Base-by-base conservation (phyloP, 2,113 vertebrate species). In the Nymphicus hollandicus region DNA sequence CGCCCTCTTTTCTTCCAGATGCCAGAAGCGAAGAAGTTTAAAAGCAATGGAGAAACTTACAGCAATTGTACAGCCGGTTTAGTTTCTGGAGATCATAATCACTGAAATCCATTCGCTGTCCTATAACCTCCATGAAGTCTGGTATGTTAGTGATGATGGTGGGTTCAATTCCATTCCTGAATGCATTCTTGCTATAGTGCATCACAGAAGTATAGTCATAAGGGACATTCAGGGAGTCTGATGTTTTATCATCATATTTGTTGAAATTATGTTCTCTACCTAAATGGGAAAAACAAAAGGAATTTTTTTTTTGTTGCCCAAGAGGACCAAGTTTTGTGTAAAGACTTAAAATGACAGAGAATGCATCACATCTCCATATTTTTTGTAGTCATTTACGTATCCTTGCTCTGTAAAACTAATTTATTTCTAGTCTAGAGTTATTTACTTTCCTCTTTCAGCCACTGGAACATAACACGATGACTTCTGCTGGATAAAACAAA, bases 101-200 rank as follows among this genome's bases (percentile, higher is more conserved):
- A 29, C 99, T 99, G 97, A 99, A 99, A 96, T 99, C 99, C 98
- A 99, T 99, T 7, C 98, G 84, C 90, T 99, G 99, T 43, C 99
- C 99, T 46, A 99, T 99, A 61, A 99, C 98, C 12, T 99, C 98
- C 46, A 97, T 97, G 95, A 99, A 99, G 13, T 98, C 97, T 2
- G 98, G 94, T 89, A 99, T 99, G 80, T 97, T 99, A 39, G 99
- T 99, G 87, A 99, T 15, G 3, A 99, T 99, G 61, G 99, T 99
- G 77, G 99, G 98, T 74, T 99, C 97, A 0, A 94, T 95, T 44
- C 97, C 98, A 0, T 98, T 99, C 25, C 65, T 86, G 89, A 99
- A 99, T 12, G 99, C 97, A 2, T 69, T 98, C 97, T 99, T 98
- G 66, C 98, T 98, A 33, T 99, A 99, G 97, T 99, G 99, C 99